These are phyloP conservation scores for Drosophila orena DNA, from an alignment of 1,140 invertebrate genomes.

Conservation along the genomic window DNA sequence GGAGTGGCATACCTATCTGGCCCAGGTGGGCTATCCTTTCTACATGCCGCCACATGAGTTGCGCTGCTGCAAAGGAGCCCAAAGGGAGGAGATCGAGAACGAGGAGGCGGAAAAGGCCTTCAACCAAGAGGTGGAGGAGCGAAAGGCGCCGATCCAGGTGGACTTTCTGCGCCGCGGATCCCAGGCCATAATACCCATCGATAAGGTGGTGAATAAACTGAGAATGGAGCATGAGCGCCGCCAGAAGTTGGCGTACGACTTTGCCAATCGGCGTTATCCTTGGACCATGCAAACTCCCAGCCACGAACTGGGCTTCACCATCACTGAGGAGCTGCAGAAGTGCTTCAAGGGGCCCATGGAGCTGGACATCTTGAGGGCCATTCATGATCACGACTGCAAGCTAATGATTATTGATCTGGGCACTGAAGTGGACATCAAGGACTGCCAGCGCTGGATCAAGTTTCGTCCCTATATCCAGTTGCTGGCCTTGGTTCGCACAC, in stretches of 20 bases:
- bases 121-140: constrained; percentile 9
- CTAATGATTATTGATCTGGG: constrained; percentile 70
- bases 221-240: constrained; percentile 31
- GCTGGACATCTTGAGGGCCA: constrained; percentile 41
- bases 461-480: constrained; percentile 62
- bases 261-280: constrained; percentile 64
- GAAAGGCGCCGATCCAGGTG: background rate
- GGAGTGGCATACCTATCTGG: constrained; percentile 57
- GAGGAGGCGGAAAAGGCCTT: constrained; percentile 10
- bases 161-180: constrained; percentile 14
- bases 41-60: constrained; percentile 56
- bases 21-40: constrained; percentile 49
- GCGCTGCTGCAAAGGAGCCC: constrained; percentile 42
- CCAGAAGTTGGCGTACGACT: constrained; percentile 63
- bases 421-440: constrained; percentile 46
- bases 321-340: constrained; percentile 31
- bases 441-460: constrained; percentile 70
- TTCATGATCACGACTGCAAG: constrained; percentile 51
- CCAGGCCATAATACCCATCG: constrained; percentile 36
- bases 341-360: constrained; percentile 48
- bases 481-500: constrained; percentile 54
- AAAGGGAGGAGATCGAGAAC: constrained; percentile 3
- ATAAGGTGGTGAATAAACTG: constrained; percentile 18
- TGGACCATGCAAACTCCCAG: constrained; percentile 71
- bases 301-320: constrained; percentile 44